phyloP scores from a whole-genome alignment of 2,797 vertebrate species.

The Huso huso region DNA sequence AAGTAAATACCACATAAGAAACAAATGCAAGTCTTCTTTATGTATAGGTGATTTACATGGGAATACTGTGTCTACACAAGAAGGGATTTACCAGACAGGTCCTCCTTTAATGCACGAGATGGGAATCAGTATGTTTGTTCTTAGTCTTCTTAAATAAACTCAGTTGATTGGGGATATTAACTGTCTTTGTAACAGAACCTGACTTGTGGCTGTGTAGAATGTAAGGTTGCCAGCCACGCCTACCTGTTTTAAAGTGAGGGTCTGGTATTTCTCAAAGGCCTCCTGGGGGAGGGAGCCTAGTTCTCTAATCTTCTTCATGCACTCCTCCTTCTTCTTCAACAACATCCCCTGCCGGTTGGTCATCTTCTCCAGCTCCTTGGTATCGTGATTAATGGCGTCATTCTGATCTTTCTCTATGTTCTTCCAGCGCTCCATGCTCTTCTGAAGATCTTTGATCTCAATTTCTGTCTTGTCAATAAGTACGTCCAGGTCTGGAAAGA shows the following conservation, averaged over 20 bases:
- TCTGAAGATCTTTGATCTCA: slow-evolving; percentile 92
- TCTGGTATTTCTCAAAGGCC: slow-evolving; percentile 98
- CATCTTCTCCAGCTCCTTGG: slow-evolving; percentile 98
- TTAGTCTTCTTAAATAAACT: background rate
- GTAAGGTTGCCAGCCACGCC: background rate
- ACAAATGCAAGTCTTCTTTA: no score
- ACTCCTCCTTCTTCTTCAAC: slow-evolving; percentile 97
- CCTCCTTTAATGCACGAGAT: no score
- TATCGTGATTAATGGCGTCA: slow-evolving; percentile 96
- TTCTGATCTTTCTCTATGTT: slow-evolving; percentile 96
- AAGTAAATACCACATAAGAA: no score
- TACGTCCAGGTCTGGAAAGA: slow-evolving; percentile 75
- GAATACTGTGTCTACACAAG: no score
- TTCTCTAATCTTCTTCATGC: slow-evolving; percentile 98
- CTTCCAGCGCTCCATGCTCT: slow-evolving; percentile 98
- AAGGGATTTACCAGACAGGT: no score
- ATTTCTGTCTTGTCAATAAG: slow-evolving; percentile 89
- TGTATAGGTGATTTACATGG: no score
- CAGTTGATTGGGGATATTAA: background rate
- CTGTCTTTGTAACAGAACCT: no score
- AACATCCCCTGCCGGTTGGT: slow-evolving; percentile 97
- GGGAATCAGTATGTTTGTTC: no score
- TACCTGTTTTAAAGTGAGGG: slow-evolving; percentile 95
- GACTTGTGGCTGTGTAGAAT: background rate
- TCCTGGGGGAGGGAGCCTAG: slow-evolving; percentile 94